These are phyloP conservation scores for Steatocranus sp. DNA, from an alignment of 2,797 vertebrate genomes.

Conservation along the genomic window DNA sequence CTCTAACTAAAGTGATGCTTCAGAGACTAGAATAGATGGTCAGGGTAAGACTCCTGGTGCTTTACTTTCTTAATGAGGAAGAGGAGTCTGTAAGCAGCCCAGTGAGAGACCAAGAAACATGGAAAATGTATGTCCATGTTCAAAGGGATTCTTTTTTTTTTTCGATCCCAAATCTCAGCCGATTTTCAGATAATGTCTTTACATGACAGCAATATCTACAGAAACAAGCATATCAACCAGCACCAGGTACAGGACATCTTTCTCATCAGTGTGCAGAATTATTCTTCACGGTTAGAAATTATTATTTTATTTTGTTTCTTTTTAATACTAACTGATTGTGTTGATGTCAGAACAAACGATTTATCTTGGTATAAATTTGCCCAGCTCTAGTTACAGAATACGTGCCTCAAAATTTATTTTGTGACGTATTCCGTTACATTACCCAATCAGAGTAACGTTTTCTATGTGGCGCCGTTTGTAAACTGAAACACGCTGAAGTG, in stretches of 20 bases:
- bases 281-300: background rate
- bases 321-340: background rate
- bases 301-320: accelerated
- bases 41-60: background rate
- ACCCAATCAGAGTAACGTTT: background rate
- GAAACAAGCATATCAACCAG: background rate
- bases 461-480: background rate
- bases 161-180: background rate
- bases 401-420: no score
- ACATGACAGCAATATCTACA: background rate
- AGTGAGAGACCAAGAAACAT: background rate
- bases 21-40: background rate
- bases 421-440: background rate
- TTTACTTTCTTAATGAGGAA: background rate
- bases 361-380: background rate
- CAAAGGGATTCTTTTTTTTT: background rate
- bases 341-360: accelerated
- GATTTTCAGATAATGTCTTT: background rate
- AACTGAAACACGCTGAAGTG: background rate
- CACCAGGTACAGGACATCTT: background rate
- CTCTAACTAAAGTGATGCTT: background rate
- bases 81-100: background rate
- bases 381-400: background rate
- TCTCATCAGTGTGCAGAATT: background rate
- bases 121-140: background rate